phyloP scores from a whole-genome alignment of 1,140 invertebrate genomes.

The Oedothorax gibbosus region DNA sequence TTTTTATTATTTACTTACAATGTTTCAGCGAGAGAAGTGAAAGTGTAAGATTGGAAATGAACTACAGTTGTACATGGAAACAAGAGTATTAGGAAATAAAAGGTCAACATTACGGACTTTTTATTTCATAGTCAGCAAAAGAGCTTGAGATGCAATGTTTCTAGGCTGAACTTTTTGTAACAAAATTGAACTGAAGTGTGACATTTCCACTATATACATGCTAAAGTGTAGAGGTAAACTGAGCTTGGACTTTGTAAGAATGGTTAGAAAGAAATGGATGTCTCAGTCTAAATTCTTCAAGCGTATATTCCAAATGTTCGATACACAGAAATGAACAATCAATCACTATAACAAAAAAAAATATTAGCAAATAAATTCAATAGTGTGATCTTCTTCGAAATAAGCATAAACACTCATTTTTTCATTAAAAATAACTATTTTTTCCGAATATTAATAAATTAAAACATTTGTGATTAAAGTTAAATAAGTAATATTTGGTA shows the following conservation, averaged over 20 bases:
- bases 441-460: too few relatives aligned
- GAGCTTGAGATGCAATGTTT: slow-evolving; percentile 52
- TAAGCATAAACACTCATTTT: too few relatives aligned
- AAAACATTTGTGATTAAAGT: too few relatives aligned
- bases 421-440: too few relatives aligned
- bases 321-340: slow-evolving; percentile 21
- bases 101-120: slow-evolving; percentile 39
- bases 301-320: slow-evolving; percentile 15
- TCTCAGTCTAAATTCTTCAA: slow-evolving; percentile 7
- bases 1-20: too few relatives aligned
- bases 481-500: too few relatives aligned
- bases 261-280: slow-evolving; percentile 24
- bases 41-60: too few relatives aligned
- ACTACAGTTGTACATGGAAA: not conserved
- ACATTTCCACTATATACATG: slow-evolving; percentile 29
- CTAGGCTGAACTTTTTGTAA: slow-evolving; percentile 56
- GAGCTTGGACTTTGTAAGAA: slow-evolving; percentile 38
- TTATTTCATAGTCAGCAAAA: slow-evolving; percentile 56
- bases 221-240: slow-evolving; percentile 46
- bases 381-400: too few relatives aligned
- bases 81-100: slow-evolving; percentile 52
- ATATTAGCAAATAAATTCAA: too few relatives aligned
- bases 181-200: slow-evolving; percentile 47
- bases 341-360: not conserved
- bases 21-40: too few relatives aligned